Percentiles rank a stretch among this genome's conserved stretches.
Evolutionary conservation across 1,140 invertebrate species (phyloP).

Genomic region (Drosophila setifemur): DNA sequence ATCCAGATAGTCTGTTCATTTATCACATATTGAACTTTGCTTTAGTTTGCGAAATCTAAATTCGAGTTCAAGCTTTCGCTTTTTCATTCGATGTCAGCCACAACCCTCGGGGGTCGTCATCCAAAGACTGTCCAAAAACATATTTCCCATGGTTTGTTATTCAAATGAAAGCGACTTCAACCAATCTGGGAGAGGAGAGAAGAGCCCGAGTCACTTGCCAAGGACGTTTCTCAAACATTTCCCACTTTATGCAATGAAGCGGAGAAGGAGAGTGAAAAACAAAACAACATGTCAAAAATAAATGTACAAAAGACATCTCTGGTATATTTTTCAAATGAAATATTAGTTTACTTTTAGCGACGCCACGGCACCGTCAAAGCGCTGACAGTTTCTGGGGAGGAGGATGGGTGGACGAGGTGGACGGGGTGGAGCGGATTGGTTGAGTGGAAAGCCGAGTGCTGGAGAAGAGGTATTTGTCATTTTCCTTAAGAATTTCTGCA

Average conservation of each 20-base stretch:
- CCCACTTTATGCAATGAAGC: slow-evolving; percentile 67
- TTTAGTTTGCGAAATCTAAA: background rate
- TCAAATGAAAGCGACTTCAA: slow-evolving; percentile 71
- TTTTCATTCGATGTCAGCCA: background rate
- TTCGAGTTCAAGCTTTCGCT: background rate
- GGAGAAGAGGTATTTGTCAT: slow-evolving; percentile 67
- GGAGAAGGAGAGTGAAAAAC: slow-evolving; percentile 47
- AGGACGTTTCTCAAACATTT: slow-evolving; percentile 63
- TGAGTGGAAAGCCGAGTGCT: background rate
- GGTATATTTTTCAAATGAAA: slow-evolving; percentile 78
- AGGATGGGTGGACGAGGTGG: background rate
- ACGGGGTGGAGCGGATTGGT: no score
- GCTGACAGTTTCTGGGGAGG: slow-evolving; percentile 51
- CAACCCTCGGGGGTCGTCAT: slow-evolving; percentile 19
- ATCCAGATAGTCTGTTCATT: no score
- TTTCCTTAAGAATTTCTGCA: slow-evolving; percentile 76
- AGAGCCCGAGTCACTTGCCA: slow-evolving; percentile 40
- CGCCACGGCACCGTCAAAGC: slow-evolving; percentile 66
- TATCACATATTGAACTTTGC: no score
- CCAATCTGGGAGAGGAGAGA: slow-evolving; percentile 44
- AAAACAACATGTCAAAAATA: slow-evolving; percentile 80
- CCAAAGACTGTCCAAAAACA: slow-evolving; percentile 38
- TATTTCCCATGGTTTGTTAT: slow-evolving; percentile 65
- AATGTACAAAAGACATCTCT: slow-evolving; percentile 79
- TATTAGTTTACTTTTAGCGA: slow-evolving; percentile 78